Evolutionary conservation across 2,113 vertebrate species (phyloP).

Genomic region (Plecotus auritus): DNA sequence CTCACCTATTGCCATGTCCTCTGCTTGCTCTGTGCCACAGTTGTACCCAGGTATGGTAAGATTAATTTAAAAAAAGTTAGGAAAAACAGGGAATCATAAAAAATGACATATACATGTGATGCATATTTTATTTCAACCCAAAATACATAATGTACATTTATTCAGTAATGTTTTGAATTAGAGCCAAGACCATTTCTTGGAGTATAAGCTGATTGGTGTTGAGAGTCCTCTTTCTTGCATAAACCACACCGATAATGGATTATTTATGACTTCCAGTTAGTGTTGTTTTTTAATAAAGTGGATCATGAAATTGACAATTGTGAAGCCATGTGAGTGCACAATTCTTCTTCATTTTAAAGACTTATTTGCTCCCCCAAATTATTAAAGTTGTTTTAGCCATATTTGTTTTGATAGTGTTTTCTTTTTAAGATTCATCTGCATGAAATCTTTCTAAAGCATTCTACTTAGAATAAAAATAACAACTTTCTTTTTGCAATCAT

Average conservation of each 20-base stretch:
- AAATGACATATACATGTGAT: neutral
- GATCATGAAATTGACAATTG: neutral
- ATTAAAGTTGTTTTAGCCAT: neutral
- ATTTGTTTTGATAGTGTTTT: slow-evolving; percentile 19
- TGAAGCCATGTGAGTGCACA: neutral
- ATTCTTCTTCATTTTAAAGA: neutral
- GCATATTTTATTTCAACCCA: slow-evolving; percentile 13
- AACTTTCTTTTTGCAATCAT: neutral
- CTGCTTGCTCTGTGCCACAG: neutral
- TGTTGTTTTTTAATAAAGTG: neutral
- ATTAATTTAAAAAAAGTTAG: neutral
- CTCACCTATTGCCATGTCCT: neutral
- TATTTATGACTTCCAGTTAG: slow-evolving; percentile 47
- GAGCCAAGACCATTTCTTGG: neutral
- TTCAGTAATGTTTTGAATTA: slow-evolving; percentile 15
- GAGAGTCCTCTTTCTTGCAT: slow-evolving; percentile 13
- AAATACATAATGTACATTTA: neutral
- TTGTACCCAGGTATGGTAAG: neutral
- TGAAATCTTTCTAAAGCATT: neutral
- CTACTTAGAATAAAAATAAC: neutral
- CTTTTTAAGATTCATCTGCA: neutral
- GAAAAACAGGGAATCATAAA: neutral
- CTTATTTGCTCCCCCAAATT: neutral
- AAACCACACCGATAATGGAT: slow-evolving; percentile 1
- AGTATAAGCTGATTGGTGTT: neutral